Evolutionary conservation across 2,888 invertebrate genomes (phyloP).

Genomic region (Drosophila cracens): DNA sequence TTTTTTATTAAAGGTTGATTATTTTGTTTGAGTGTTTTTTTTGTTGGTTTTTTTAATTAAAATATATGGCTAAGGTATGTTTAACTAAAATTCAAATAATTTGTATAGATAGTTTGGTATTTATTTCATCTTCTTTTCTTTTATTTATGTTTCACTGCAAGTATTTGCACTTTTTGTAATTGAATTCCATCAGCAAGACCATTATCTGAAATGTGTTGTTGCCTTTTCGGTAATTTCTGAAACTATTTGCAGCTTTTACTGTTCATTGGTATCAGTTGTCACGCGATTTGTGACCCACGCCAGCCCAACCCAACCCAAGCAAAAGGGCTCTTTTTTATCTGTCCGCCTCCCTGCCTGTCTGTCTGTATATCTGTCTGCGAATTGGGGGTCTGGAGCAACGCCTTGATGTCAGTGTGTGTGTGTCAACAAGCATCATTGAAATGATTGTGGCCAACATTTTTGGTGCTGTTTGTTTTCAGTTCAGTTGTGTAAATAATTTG

Average conservation of each 20-base stretch:
- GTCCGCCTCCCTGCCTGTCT: slow-evolving; percentile 23
- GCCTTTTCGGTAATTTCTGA: slow-evolving; percentile 39
- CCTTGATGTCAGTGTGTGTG: slow-evolving; percentile 19
- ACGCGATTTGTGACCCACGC: slow-evolving; percentile 49
- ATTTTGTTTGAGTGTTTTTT: not conserved
- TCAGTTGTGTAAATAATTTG: slow-evolving; percentile 20
- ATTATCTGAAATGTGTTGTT: slow-evolving; percentile 45
- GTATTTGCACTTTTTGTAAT: slow-evolving; percentile 53
- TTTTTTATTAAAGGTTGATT: slow-evolving; percentile 13
- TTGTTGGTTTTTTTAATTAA: not conserved
- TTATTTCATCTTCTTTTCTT: slow-evolving; percentile 3
- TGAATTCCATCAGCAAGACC: slow-evolving; percentile 54
- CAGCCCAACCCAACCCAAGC: slow-evolving; percentile 42
- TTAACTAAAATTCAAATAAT: slow-evolving; percentile 4
- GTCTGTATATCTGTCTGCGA: slow-evolving; percentile 9
- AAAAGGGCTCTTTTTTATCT: slow-evolving; percentile 45
- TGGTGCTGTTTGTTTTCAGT: slow-evolving; percentile 36
- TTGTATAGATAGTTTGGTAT: not conserved
- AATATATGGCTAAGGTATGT: not conserved
- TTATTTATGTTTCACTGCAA: slow-evolving; percentile 8
- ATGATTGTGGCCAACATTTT: slow-evolving; percentile 60
- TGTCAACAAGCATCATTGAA: slow-evolving; percentile 65
- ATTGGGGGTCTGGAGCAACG: slow-evolving; percentile 19
- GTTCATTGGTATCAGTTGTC: slow-evolving; percentile 54
- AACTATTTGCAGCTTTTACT: slow-evolving; percentile 41